Conservation (phyloP, 2,113 vertebrate genomes). For the Ondatra zibethicus region DNA sequence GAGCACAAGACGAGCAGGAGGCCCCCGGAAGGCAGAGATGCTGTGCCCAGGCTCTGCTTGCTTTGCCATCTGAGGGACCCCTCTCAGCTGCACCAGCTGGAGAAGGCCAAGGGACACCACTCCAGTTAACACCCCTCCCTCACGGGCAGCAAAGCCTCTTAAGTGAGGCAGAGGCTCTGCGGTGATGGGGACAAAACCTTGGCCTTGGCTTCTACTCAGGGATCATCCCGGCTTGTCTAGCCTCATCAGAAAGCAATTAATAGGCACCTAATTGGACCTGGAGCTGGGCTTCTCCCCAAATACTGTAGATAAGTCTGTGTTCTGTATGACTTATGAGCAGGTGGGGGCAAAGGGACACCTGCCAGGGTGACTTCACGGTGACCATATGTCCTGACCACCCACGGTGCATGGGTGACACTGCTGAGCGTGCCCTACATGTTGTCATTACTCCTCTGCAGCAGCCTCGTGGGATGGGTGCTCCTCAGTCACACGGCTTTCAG, state of each 20-base stretch:
- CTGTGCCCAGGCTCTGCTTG: neutral
- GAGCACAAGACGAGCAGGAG: neutral
- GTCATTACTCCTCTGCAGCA: neutral
- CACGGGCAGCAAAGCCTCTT: conserved; percentile 72
- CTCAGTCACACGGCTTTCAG: neutral
- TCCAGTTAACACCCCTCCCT: conserved; percentile 72
- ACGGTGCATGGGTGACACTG: neutral
- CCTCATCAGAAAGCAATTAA: neutral
- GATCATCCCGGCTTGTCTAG: neutral
- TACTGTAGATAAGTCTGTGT: neutral
- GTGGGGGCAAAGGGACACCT: neutral
- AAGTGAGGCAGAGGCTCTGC: conserved; percentile 10
- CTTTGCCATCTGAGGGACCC: neutral
- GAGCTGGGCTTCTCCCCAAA: neutral
- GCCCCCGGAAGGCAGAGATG: conserved; percentile 8
- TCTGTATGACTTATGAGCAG: neutral
- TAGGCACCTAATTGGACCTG: neutral
- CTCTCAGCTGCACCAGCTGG: neutral
- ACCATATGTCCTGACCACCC: neutral
- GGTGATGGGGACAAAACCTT: neutral
- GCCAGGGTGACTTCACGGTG: neutral
- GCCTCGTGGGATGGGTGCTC: neutral
- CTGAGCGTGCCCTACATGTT: neutral
- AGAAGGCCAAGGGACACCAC: conserved; percentile 65
- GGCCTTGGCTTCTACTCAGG: conserved; percentile 45